Evolutionary conservation across 2,797 vertebrate genomes (phyloP), one percentile per base, ranked within the genome.

Genomic region (Poeciliopsis turneri): DNA sequence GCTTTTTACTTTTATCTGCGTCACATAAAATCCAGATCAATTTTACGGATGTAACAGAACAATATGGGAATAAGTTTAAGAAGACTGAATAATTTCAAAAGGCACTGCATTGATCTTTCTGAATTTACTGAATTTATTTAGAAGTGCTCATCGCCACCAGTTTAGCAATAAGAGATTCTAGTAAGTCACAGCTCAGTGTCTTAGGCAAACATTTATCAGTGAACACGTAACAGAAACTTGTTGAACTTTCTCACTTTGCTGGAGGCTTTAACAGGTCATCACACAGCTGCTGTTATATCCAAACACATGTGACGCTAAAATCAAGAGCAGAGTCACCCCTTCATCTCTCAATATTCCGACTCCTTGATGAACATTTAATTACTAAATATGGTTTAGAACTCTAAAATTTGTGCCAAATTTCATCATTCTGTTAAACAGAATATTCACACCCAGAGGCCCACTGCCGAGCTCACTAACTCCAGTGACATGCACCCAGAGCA

Each of bases 401-500:
- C 5, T 25, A 15, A 28, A n/a, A 45, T 28, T 0, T 16, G 7
- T n/a, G 39, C 23, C 11, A 70, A 43, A 45, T 45, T 46, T 7
- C 0, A 33, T 43, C 1, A 18, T 36, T 36, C 33, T 36, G 16
- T 20, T 9, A 20, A 23, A 28, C 25, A 16, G n/a, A 45, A n/a
- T 45, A 43, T 43, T 70, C 41, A n/a, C 25, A 45, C 41, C 39
- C 25, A 1, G 68, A 70, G 68, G 68, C 68, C 11, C 25, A 70
- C 68, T 45, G 68, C 25, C 5, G 13, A n/a, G 41, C 64, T 71
- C 74, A 53, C 47, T 7, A 72, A 73, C 59, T 23, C 61, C 3
- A 57, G 75, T 81, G 64, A 84, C 28, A 72, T 2, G 69, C 43
- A 55, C 8, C 59, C 66, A 76, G 73, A 41, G 71, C 39, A 68